These are phyloP conservation scores for Fundulus diaphanus DNA, from an alignment of 2,797 vertebrate species.

Conservation along the genomic window DNA sequence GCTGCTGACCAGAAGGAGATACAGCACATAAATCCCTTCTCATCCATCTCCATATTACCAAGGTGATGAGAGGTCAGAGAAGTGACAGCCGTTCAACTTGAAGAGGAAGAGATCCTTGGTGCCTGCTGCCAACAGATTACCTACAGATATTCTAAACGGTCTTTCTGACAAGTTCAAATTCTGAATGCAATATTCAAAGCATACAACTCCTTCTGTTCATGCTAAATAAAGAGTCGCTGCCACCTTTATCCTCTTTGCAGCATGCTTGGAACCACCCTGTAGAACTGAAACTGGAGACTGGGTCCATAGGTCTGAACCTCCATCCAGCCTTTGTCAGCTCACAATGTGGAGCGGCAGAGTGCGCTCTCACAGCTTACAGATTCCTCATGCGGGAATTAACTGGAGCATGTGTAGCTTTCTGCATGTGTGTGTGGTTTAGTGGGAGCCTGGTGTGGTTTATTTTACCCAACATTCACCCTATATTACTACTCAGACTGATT, in stretches of 20 bases:
- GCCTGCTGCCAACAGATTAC: constrained; percentile 30
- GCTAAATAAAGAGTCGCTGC: constrained; percentile 27
- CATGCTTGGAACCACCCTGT: constrained; percentile 39
- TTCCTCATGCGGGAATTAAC: constrained; percentile 37
- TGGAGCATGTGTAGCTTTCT: constrained; percentile 4
- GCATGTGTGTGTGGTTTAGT: constrained; percentile 6
- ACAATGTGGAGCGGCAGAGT: constrained; percentile 59
- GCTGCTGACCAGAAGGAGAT: constrained; percentile 30
- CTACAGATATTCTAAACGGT: constrained; percentile 9
- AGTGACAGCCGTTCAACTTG: constrained; percentile 18
- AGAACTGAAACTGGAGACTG: constrained; percentile 66
- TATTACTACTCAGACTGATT: constrained; percentile 11
- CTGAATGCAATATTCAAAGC: constrained; percentile 10
- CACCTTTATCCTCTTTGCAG: constrained; percentile 43
- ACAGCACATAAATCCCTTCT: constrained; percentile 13
- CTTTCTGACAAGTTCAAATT: constrained; percentile 44
- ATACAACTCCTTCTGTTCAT: background rate
- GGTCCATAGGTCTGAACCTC: constrained; percentile 43
- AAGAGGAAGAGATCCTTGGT: constrained; percentile 14
- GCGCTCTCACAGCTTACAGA: constrained; percentile 45
- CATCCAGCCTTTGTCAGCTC: constrained; percentile 65
- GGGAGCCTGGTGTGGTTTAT: background rate
- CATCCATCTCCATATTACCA: constrained; percentile 38
- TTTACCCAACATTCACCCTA: constrained; percentile 28
- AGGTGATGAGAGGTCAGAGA: constrained; percentile 52